These are phyloP conservation scores for Conus canariensis DNA, from an alignment of 2,888 invertebrate genomes.

Conservation along the genomic window DNA sequence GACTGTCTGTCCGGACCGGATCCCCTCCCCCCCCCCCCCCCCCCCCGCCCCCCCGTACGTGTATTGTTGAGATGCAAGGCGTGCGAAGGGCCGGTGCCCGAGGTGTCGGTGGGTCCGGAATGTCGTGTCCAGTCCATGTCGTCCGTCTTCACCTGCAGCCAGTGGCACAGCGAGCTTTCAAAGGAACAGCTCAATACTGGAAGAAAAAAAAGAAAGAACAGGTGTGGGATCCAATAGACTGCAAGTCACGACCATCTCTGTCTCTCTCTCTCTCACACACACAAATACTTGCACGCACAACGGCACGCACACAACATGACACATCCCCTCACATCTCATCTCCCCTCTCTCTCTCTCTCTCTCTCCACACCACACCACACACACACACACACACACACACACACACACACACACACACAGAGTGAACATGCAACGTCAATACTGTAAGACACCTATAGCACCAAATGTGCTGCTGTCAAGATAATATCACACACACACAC, in stretches of 20 bases:
- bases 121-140: background rate
- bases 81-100: background rate
- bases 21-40: background rate
- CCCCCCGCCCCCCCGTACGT: background rate
- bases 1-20: no score
- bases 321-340: background rate
- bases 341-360: no score
- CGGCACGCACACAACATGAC: background rate
- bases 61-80: background rate
- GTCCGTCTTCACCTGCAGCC: background rate
- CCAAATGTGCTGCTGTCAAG: no score
- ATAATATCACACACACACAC: no score
- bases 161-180: background rate
- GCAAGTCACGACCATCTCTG: no score
- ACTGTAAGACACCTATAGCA: no score
- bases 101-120: background rate
- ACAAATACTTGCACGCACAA: background rate
- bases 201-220: background rate
- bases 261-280: background rate
- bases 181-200: slow-evolving; percentile 7
- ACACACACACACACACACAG: background rate
- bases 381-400: background rate
- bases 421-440: background rate
- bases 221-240: no score
- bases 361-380: background rate